Evolutionary conservation across 2,888 invertebrate species (phyloP).

Genomic region (Dasysyrphus tricinctus): DNA sequence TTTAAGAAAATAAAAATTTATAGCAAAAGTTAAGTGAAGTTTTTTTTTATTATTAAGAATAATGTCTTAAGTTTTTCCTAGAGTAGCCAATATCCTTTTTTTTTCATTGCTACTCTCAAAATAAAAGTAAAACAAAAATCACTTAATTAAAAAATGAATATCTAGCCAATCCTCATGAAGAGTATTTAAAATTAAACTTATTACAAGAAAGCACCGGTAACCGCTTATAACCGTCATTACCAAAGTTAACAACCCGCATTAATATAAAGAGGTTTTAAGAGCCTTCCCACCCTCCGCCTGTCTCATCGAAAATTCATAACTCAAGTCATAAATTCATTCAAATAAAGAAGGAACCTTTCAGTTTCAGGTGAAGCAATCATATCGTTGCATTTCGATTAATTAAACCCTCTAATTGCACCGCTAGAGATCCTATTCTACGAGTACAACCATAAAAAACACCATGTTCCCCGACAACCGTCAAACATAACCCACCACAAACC

Average conservation of each 20-base stretch:
- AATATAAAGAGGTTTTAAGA: not conserved
- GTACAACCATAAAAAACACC: slow-evolving; percentile 14
- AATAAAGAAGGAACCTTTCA: slow-evolving; percentile 18
- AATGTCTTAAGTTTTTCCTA: not conserved
- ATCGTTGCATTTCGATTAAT: slow-evolving; percentile 70
- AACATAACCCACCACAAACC: slow-evolving; percentile 6
- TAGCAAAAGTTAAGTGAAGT: not conserved
- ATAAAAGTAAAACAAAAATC: not conserved
- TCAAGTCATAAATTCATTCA: not conserved
- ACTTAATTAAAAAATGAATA: slow-evolving; percentile 45
- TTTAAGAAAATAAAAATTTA: not conserved
- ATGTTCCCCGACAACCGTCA: not conserved
- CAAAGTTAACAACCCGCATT: slow-evolving; percentile 25
- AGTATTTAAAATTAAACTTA: slow-evolving; percentile 45
- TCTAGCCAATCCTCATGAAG: not conserved
- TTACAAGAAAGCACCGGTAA: slow-evolving; percentile 36
- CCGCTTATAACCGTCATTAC: slow-evolving; percentile 37
- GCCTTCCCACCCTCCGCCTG: not conserved
- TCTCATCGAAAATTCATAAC: not conserved
- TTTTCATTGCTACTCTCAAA: not conserved
- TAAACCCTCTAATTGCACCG: slow-evolving; percentile 72
- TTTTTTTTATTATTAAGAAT: not conserved
- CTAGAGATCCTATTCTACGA: slow-evolving; percentile 57
- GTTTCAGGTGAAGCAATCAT: slow-evolving; percentile 55
- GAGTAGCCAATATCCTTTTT: not conserved